Base-by-base conservation (phyloP, 2,797 vertebrate species). In the Microctenopoma steveboyesi region DNA sequence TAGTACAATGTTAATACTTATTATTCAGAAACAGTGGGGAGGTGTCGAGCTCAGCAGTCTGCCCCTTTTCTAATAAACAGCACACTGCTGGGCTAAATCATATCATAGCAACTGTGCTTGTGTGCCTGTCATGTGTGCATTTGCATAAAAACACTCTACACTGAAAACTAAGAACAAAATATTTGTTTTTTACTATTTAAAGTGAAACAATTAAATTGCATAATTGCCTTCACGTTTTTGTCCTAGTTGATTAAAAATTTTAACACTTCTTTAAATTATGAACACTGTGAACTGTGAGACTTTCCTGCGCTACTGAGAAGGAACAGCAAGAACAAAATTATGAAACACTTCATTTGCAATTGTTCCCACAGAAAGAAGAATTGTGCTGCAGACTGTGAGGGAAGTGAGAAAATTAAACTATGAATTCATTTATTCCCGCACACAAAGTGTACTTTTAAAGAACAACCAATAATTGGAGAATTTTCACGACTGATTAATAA, bases 21-120 rank as follows among this genome's bases (percentile, higher is more conserved):
- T 91, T 90, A 87, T 91, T 87, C 81, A 82, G 69, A 83, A 85
- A 83, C 88, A 88, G 88, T 83, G 65, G 88, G 87, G 85, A 79
- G 86, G 78, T 90, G 89, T 89, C 42, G 66, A 86, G 79, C 91
- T 83, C 91, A 90, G 90, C 82, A 76, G 87, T 89, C 76, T 53
- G 66, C 75, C 80, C 76, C 81, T 85, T 90, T 84, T 82, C 81
- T 89, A 89, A 87, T 88, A 88, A 90, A 89, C 80, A 86, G 80
- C 74, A 59, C 68, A 82, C 82, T 78, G 71, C 76, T 76, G 86
- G 72, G 86, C 67, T 77, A 77, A 87, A 86, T 88, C 77, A 83
- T 76, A 83, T 79, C 70, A 78, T 62, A 74, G 86, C 2, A 48
- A 68, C 47, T 64, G 64, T 79, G 64, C 55, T 69, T 71, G 53